Percentiles rank a stretch among this genome's conserved stretches.
These are phyloP conservation scores for Maconellicoccus hirsutus DNA, from an alignment of 1,140 invertebrate species.

Conservation along the genomic window DNA sequence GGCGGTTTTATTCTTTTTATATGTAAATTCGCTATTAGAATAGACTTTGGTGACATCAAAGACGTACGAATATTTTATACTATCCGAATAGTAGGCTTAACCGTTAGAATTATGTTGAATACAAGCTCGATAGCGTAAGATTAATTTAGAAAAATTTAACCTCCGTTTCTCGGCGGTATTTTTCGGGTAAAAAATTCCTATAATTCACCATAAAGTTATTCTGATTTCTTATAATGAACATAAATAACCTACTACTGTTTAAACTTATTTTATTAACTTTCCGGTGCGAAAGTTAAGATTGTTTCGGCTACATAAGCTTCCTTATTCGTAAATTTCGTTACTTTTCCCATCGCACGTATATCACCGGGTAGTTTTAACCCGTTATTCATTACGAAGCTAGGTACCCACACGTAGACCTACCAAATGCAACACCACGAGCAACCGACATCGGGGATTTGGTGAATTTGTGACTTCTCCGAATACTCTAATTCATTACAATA, in stretches of 20 bases:
- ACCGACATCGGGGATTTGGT: background rate
- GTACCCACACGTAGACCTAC: too few species aligned
- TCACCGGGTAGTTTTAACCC: background rate
- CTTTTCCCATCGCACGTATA: slow-evolving; percentile 7
- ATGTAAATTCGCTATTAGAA: background rate
- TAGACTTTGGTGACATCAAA: background rate
- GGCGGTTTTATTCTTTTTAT: slow-evolving; percentile 9
- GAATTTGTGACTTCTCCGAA: background rate
- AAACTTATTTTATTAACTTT: background rate
- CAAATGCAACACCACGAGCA: background rate
- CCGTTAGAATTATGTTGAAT: background rate
- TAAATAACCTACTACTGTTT: background rate
- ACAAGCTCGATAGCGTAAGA: background rate
- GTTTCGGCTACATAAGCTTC: background rate
- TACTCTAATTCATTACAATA: background rate
- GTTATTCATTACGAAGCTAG: too few species aligned
- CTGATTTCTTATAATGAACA: background rate
- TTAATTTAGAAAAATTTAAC: background rate
- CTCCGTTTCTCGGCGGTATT: too few species aligned
- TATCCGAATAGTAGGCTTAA: background rate
- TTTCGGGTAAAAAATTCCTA: background rate
- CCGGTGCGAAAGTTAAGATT: background rate
- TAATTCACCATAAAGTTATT: background rate
- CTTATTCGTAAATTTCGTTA: background rate
- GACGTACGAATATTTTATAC: background rate